Base-by-base conservation (phyloP, 2,113 vertebrate species). In the Donacobius atricapilla region DNA sequence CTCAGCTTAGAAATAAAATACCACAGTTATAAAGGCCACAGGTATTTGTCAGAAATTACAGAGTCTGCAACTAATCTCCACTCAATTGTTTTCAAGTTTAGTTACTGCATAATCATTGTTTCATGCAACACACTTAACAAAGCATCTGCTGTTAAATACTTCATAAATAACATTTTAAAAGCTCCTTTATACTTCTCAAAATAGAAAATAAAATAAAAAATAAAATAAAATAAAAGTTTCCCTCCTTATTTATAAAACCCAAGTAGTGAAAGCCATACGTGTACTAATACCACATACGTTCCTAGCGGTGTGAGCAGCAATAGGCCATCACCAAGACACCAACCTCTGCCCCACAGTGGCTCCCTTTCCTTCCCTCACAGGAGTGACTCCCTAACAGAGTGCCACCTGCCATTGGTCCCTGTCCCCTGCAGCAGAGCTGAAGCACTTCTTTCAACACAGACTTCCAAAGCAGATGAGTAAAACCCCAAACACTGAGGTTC, bases 211-310 rank as follows among this genome's bases (percentile, higher is more conserved):
- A n/a, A n/a, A n/a, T n/a, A n/a, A n/a, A n/a, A n/a, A n/a, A n/a
- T n/a, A n/a, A n/a, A n/a, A n/a, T n/a, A 63, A 89, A 72, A 64
- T 9, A 2, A 1, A 72, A 30, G 9, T 15, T 58, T 44, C 16
- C 3, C 23, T 48, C 9, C 30, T 25, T n/a, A 53, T 18, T 37
- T 57, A 25, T 24, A 54, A 72, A 63, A 12, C 4, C 12, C 37
- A 68, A 44, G 35, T 10, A 50, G 77, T 60, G n/a, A 54, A 81
- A 75, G 37, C 61, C 30, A n/a, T 9, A 42, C 18, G 24, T 4
- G 8, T 25, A 15, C 37, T 69, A 37, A 48, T 1, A 13, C 18
- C 28, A 60, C 17, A 3, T 9, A 1, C 0, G 0, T 13, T 77
- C 37, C 40, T 13, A 16, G 54, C 51, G 58, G 15, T 0, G 0